These are phyloP conservation scores for Scartelaos histophorus DNA, from an alignment of 2,113 vertebrate species.

Conservation along the genomic window DNA sequence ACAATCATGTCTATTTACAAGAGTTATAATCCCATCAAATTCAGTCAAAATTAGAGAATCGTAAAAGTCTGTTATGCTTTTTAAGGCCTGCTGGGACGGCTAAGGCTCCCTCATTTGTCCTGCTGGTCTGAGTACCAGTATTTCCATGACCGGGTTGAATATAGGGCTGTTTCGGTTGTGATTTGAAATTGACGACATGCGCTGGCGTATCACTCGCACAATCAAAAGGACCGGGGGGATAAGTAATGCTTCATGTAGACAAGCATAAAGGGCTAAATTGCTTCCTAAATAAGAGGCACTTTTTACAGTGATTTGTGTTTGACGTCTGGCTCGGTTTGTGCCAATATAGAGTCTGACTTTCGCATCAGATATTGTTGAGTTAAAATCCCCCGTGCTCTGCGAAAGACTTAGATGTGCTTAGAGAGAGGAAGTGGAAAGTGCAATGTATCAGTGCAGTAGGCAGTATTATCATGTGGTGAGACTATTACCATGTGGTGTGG, in stretches of 20 bases:
- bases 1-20: no score
- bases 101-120: conserved; percentile 36
- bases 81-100: conserved; percentile 35
- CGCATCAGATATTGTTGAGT: conserved; percentile 7
- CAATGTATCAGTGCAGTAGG: neutral
- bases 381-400: neutral
- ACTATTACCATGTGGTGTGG: neutral
- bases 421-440: neutral
- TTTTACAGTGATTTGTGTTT: conserved; percentile 1
- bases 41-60: no score
- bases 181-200: conserved; percentile 50
- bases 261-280: conserved; percentile 6
- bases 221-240: conserved; percentile 9
- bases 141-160: conserved; percentile 39
- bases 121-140: conserved; percentile 31
- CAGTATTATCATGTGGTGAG: neutral
- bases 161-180: conserved; percentile 23
- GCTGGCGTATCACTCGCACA: conserved; percentile 29
- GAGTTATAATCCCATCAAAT: no score
- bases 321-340: conserved; percentile 13
- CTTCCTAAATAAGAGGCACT: conserved; percentile 11
- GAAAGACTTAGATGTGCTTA: neutral
- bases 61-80: neutral
- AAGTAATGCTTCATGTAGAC: conserved; percentile 16
- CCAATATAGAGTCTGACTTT: conserved; percentile 20